Conservation (phyloP, 2,113 vertebrate species). For the Syrrhaptes paradoxus region DNA sequence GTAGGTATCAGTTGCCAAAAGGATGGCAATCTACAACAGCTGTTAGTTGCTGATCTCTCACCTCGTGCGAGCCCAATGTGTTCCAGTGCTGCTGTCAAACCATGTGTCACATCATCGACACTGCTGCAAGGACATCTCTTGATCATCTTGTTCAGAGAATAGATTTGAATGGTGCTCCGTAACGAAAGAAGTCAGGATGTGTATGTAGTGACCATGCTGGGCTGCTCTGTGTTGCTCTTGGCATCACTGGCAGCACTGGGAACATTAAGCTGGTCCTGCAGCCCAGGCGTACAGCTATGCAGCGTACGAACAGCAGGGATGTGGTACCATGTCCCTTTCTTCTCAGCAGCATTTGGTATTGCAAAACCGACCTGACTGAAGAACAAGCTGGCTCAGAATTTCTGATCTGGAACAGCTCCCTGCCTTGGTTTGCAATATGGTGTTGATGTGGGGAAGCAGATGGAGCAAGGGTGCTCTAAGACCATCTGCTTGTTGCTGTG, state of each 20-base stretch:
- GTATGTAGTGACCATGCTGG: neutral
- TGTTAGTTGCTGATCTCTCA: neutral
- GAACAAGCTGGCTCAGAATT: neutral
- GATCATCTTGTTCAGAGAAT: neutral
- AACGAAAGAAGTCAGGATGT: neutral
- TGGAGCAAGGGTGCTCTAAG: neutral
- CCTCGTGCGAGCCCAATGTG: fast-evolving
- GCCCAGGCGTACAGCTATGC: neutral
- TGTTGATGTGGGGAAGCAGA: neutral
- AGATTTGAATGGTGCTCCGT: neutral
- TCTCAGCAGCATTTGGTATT: neutral
- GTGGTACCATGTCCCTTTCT: neutral
- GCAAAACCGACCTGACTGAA: neutral
- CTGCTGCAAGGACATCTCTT: neutral
- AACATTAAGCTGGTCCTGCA: neutral
- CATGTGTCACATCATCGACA: neutral
- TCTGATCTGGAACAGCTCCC: neutral
- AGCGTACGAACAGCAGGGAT: neutral
- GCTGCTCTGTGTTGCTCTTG: neutral
- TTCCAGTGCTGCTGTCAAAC: neutral
- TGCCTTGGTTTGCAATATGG: neutral
- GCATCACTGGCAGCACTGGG: neutral
- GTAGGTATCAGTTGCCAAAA: neutral
- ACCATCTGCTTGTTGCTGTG: neutral
- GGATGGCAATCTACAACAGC: neutral